Conservation (phyloP, 2,797 vertebrate genomes). For the Craterocephalus amniculus region DNA sequence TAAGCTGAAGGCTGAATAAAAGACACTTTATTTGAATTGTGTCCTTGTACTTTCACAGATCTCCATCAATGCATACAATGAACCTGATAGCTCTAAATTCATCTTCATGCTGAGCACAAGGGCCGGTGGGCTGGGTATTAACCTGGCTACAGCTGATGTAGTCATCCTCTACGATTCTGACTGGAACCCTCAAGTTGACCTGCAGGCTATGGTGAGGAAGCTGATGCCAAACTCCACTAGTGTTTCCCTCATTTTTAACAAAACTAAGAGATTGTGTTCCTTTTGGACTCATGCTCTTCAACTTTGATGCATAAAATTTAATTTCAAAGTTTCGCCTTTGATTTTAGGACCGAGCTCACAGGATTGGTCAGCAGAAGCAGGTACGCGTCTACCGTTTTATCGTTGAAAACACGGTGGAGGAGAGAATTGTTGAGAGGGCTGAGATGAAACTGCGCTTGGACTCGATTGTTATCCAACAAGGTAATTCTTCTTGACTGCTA, state of each 20-base stretch:
- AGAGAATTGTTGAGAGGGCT: constrained; percentile 96
- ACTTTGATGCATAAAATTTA: neutral
- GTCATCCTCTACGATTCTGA: constrained; percentile 99
- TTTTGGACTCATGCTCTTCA: neutral
- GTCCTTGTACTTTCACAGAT: constrained; percentile 79
- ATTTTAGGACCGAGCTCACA: constrained; percentile 94
- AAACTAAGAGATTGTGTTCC: neutral
- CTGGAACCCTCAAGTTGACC: constrained; percentile 99
- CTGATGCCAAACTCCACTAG: neutral
- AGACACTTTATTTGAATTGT: neutral
- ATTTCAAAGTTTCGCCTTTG: accelerated
- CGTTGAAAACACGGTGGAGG: constrained; percentile 98
- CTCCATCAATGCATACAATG: constrained; percentile 95
- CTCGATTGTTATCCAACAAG: constrained; percentile 99
- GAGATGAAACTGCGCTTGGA: constrained; percentile 98
- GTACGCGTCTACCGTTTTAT: constrained; percentile 97
- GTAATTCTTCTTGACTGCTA: constrained; percentile 59
- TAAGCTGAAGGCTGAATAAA: neutral
- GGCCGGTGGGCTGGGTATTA: constrained; percentile 97
- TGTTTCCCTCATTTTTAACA: neutral
- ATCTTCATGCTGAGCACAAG: constrained; percentile 98
- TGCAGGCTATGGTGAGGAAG: constrained; percentile 94
- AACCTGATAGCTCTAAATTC: constrained; percentile 94
- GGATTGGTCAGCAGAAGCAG: constrained; percentile 97
- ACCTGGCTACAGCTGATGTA: constrained; percentile 97